Base-by-base conservation (phyloP, 2,113 vertebrate genomes). In the Acinonyx jubatus region DNA sequence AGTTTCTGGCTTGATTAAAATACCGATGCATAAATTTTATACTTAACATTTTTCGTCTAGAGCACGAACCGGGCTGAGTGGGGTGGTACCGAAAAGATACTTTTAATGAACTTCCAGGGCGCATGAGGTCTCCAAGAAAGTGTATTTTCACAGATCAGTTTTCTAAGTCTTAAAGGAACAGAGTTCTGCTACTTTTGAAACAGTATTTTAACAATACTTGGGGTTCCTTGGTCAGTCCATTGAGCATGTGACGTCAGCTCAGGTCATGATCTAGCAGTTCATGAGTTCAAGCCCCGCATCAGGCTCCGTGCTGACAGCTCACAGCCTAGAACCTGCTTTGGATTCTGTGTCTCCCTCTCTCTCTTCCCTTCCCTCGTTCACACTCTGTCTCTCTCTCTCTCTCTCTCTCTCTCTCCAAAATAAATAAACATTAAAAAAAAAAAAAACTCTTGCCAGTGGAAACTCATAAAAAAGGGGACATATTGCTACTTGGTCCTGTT, bases 1-100 rank as follows among this genome's bases (percentile, higher is more conserved):
- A 86, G 41, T 91, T 82, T 98, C 94, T 97, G 88, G 95, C 90
- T 98, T 98, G 98, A 98, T 98, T 98, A 98, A 98, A 98, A 98
- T 95, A 91, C 50, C 18, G 81, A 94, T 69, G 55, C 92, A 98
- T 98, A 98, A 97, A 96, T 98, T 98, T 98, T 95, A 76, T 38
- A 94, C 91, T 97, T 97, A 97, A 94, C 65, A 50, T 97, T 98
- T 96, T 97, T 98, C 89, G 98, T 98, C 78, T 83, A 84, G 55
- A 96, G n/a, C 86, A 38, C 45, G 74, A 98, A 96, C 78, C 79
- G 4, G 83, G 38, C 71, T 98, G 97, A 97, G 71, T 96, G 29
- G 7, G 18, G 80, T 97, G 83, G 97, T 92, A 96, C 94, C 71
- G 16, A 89, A 90, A 66, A 0, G 7, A 33, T 87, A 95, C 87